phyloP scores from a whole-genome alignment of 2,888 invertebrate species.

The Apamea epomidion region DNA sequence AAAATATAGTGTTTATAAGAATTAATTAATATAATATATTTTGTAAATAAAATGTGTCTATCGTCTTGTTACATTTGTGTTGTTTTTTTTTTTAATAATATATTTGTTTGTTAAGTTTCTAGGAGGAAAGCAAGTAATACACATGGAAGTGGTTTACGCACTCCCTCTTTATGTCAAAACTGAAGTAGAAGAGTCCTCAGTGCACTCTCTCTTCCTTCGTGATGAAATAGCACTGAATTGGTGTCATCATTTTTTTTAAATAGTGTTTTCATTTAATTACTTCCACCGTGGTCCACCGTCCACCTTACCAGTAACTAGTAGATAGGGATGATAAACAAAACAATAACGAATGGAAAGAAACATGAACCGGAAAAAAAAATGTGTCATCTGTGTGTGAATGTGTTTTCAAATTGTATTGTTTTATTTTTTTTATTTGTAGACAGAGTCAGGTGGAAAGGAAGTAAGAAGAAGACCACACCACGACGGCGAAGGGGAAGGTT shows the following conservation, averaged over 20 bases:
- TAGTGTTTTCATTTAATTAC: no score
- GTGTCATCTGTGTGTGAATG: background rate
- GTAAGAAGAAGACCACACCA: background rate
- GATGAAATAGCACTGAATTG: no score
- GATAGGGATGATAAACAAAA: background rate
- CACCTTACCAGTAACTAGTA: background rate
- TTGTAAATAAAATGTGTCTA: slow-evolving; percentile 4
- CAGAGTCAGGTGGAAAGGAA: background rate
- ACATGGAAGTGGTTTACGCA: no score
- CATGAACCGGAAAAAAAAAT: background rate
- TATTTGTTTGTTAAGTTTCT: background rate
- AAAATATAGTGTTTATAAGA: background rate
- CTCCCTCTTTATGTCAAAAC: no score
- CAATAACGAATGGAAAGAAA: background rate
- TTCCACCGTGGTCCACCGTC: no score
- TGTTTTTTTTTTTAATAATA: background rate
- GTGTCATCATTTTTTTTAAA: no score
- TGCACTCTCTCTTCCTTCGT: no score
- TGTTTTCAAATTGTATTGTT: background rate
- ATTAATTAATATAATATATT: background rate
- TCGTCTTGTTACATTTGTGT: background rate
- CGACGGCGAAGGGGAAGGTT: background rate
- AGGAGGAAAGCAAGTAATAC: no score
- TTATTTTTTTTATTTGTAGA: background rate
- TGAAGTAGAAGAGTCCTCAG: no score